phyloP scores from a whole-genome alignment of 2,888 invertebrate genomes.

The Blastobasis lacticolella region DNA sequence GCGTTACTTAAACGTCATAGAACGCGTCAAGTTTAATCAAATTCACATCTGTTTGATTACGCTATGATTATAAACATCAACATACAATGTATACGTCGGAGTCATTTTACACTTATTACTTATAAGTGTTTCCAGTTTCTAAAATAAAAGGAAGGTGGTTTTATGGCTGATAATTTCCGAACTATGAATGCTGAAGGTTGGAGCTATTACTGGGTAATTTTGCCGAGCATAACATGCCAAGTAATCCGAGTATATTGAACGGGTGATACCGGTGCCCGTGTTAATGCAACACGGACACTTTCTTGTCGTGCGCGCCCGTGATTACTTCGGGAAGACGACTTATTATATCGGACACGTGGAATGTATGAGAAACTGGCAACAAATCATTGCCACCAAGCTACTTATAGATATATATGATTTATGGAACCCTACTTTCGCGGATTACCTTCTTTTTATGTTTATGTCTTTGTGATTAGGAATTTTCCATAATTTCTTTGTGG shows the following conservation, averaged over 20 bases:
- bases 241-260: slow-evolving; percentile 32
- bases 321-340: slow-evolving; percentile 36
- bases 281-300: slow-evolving; percentile 61
- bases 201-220: slow-evolving; percentile 67
- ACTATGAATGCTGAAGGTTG: slow-evolving; percentile 64
- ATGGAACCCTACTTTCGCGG: too few relatives aligned
- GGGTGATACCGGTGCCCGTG: slow-evolving; percentile 49
- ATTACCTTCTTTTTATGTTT: too few relatives aligned
- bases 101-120: slow-evolving; percentile 44
- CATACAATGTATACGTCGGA: slow-evolving; percentile 34
- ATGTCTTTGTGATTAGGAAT: too few relatives aligned
- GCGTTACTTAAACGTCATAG: too few relatives aligned
- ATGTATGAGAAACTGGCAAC: slow-evolving; percentile 5
- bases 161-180: slow-evolving; percentile 71
- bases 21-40: background rate
- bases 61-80: slow-evolving; percentile 12
- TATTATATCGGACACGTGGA: slow-evolving; percentile 20
- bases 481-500: too few relatives aligned
- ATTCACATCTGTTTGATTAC: slow-evolving; percentile 4
- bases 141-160: slow-evolving; percentile 58
- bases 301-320: slow-evolving; percentile 44
- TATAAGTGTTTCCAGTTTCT: slow-evolving; percentile 45
- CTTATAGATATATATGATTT: too few relatives aligned
- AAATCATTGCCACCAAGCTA: too few relatives aligned
- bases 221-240: slow-evolving; percentile 50